Percentiles rank a stretch among this genome's conserved stretches.
Evolutionary conservation across 2,888 invertebrate species (phyloP).

Genomic region (Chelonus formosanus): DNA sequence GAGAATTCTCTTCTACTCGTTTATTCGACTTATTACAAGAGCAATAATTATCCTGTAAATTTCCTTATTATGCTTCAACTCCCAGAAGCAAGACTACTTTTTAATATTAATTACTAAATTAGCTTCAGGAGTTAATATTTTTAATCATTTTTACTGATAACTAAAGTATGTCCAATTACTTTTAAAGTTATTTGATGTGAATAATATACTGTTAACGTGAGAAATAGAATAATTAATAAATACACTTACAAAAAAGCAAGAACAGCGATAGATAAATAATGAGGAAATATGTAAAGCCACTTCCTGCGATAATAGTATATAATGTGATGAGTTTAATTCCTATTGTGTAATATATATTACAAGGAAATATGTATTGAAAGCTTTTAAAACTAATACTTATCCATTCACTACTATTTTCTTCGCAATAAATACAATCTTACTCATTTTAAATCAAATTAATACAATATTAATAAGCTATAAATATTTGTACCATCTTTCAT

Average conservation of each 20-base stretch:
- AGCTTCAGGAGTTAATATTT: no score
- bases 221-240: not conserved
- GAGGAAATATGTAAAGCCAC: conserved; percentile 29
- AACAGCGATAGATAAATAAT: conserved; percentile 14
- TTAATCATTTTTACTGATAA: no score
- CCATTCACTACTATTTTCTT: no score
- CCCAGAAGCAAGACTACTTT: not conserved
- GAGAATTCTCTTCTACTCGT: conserved; percentile 14
- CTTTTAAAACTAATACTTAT: no score
- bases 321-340: not conserved
- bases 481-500: not conserved
- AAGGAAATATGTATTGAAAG: no score
- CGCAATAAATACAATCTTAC: no score
- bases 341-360: not conserved
- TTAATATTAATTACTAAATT: not conserved
- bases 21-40: conserved; percentile 6
- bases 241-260: not conserved
- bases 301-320: conserved; percentile 27
- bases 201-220: no score
- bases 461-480: not conserved
- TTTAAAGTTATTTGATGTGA: no score
- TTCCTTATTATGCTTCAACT: no score
- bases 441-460: no score
- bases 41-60: not conserved
- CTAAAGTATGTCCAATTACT: no score